phyloP scores from a whole-genome alignment of 2,113 vertebrate genomes.

The pig (Sus scrofa) region T2T-Sscrofa CM000823.6:9231501-9232000 shows the following conservation, averaged over 20 bases:
- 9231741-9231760: not conserved
- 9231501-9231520: not conserved
- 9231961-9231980: not conserved
- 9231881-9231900: not conserved
- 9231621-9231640: not conserved
- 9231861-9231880: not conserved
- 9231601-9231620: not conserved
- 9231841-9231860: not conserved
- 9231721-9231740: not conserved
- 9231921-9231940: not conserved
- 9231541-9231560: not conserved
- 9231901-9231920: not conserved
- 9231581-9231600: not conserved
- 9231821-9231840: not conserved
- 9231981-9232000: not conserved
- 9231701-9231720: not conserved
- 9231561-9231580: not conserved
- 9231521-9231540: too few species aligned
- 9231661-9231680: not conserved
- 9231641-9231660: not conserved
- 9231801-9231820: not conserved
- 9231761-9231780: not conserved
- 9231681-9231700: not conserved
- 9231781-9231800: not conserved
- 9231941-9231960: not conserved